Evolutionary conservation across 2,888 invertebrate genomes (phyloP), one percentile per base, ranked within the genome.

Genomic region (Spodoptera picta): DNA sequence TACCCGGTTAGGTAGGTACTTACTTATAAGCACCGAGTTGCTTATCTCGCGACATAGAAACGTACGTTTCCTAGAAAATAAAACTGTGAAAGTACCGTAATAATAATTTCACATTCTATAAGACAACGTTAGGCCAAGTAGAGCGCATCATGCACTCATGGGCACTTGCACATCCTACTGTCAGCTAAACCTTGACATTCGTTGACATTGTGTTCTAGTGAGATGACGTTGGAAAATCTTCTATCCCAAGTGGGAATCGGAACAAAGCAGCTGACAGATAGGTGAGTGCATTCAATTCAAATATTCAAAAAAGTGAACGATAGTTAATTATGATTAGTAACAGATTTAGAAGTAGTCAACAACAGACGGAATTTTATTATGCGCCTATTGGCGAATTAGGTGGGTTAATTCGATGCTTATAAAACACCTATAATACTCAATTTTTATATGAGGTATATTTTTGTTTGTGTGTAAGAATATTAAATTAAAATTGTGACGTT

Each of bases 151-250:
- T 67, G 77, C 79, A 80, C 68, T 73, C 79, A 79, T 55, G 81
- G 75, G 80, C 72, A 77, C 77, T 61, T 64, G 83, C 82, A 81
- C 83, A 82, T 79, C 79, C 65, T 75, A 69, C 73, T 76, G 81
- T 81, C 88, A 90, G 87, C 89, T 80, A 87, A 83, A 87, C 86
- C 89, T 88, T 91, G 89, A 89, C 89, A 88, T 88, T 85, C 85
- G 78, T 80, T 78, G 83, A 83, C 75, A 79, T 70, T 78, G 77
- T 79, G 86, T 80, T 58, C 52, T 79, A 77, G 58, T 67, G 72
- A 80, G 66, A 92, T 91, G 90, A 89, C 92, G 72, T 77, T 92
- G 69, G 92, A 90, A 80, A 88, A 88, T 72, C 70, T 92, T 65
- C 80, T 92, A 61, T 87, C 92, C 66, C 90, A 90, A 82, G 87